These are phyloP conservation scores for Seladonia tumulorum DNA, from an alignment of 2,888 invertebrate genomes.

Conservation along the genomic window DNA sequence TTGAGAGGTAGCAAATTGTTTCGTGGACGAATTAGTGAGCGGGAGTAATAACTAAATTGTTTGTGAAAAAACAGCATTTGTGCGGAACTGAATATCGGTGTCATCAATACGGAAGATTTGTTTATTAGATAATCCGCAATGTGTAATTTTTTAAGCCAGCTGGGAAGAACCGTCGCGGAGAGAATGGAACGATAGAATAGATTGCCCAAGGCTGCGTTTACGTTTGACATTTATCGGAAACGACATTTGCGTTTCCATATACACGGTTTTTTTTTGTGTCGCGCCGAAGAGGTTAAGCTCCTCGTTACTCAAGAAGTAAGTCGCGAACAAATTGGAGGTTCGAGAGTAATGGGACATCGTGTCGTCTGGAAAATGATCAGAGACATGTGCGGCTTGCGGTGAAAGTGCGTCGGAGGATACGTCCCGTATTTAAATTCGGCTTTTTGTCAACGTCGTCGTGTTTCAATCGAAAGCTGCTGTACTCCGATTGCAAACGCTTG, in stretches of 20 bases:
- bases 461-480: constrained; percentile 9
- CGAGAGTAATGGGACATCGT: constrained; percentile 47
- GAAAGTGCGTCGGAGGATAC: constrained; percentile 35
- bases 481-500: background rate
- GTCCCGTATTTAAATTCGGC: constrained; percentile 21
- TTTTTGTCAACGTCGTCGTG: constrained; percentile 15
- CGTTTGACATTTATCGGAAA: constrained; percentile 71
- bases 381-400: background rate
- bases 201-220: constrained; percentile 71
- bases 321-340: constrained; percentile 62
- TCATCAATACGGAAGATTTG: background rate
- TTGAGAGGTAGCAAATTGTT: background rate
- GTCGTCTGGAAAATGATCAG: constrained; percentile 32
- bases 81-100: background rate
- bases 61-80: background rate
- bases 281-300: constrained; percentile 47
- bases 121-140: background rate
- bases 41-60: background rate
- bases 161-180: constrained; percentile 24
- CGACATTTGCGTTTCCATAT: constrained; percentile 70
- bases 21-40: background rate
- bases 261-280: constrained; percentile 42
- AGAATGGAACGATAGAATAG: constrained; percentile 56
- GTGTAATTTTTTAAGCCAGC: constrained; percentile 15
- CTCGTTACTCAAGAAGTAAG: constrained; percentile 66